phyloP scores from a whole-genome alignment of 2,888 invertebrate genomes.

The Philopedon plagiatum region DNA sequence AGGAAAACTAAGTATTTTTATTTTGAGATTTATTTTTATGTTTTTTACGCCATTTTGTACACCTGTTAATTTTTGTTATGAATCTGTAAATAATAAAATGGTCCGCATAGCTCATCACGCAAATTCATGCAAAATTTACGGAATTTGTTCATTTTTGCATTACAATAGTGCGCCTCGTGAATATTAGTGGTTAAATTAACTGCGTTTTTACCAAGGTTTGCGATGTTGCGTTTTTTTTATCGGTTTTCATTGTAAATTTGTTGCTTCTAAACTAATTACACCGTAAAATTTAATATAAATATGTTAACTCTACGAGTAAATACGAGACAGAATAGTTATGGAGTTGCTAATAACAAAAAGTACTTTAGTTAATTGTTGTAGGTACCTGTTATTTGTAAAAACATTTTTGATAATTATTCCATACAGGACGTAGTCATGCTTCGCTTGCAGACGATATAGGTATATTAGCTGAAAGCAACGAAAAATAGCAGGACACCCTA shows the following conservation, averaged over 20 bases:
- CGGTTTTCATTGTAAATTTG: neutral
- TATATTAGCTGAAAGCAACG: no score
- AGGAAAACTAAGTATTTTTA: no score
- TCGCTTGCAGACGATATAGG: no score
- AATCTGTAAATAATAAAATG: no score
- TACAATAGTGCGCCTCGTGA: neutral
- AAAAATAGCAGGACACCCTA: no score
- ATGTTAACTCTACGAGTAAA: neutral
- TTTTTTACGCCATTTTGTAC: no score
- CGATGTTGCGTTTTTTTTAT: neutral
- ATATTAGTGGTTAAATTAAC: neutral
- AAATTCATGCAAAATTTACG: neutral
- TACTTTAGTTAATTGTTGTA: neutral
- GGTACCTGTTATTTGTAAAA: neutral
- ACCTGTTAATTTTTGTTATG: no score
- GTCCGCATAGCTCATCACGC: no score
- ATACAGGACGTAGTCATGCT: no score
- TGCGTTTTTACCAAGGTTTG: neutral
- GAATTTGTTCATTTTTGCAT: neutral
- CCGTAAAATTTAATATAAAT: neutral
- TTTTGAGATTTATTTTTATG: no score
- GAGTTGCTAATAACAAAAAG: constrained; percentile 2
- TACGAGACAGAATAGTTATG: neutral
- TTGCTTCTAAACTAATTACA: neutral
- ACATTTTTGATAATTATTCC: neutral